Conservation (phyloP, 2,797 vertebrate species). For the Ambastaia sidthimunki region DNA sequence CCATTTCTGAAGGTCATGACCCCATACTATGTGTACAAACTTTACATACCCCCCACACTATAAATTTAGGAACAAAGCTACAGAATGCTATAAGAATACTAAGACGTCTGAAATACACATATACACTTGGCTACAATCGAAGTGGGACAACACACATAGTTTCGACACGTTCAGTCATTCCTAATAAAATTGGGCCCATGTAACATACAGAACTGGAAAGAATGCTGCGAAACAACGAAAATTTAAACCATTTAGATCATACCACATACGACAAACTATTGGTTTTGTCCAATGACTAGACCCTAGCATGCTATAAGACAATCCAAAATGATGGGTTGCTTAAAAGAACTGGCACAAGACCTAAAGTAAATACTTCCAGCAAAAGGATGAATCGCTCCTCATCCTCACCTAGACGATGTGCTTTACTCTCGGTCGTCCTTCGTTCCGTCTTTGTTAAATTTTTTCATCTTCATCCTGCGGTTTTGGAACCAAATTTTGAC, state of each 20-base stretch:
- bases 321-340: not conserved
- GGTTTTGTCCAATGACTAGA: conserved; percentile 6
- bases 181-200: not conserved
- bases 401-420: conserved; percentile 24
- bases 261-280: conserved; percentile 9
- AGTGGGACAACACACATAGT: not conserved
- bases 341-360: conserved; percentile 20
- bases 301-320: conserved; percentile 42
- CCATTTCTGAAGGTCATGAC: not conserved
- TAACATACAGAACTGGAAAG: conserved; percentile 12
- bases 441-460: conserved; percentile 91
- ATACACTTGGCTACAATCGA: conserved; percentile 10
- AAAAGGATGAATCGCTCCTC: conserved; percentile 4
- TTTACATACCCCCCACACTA: not conserved
- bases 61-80: conserved; percentile 3
- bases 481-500: conserved; percentile 99
- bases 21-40: conserved; percentile 9
- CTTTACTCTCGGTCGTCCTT: conserved; percentile 78
- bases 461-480: conserved; percentile 99
- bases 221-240: not conserved
- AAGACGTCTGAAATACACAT: conserved; percentile 15
- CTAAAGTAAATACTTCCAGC: conserved; percentile 1
- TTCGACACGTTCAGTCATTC: not conserved
- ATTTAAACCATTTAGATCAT: conserved; percentile 18
- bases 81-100: not conserved